Conservation (phyloP, 2,113 vertebrate species). For the Theropithecus gelada region DNA sequence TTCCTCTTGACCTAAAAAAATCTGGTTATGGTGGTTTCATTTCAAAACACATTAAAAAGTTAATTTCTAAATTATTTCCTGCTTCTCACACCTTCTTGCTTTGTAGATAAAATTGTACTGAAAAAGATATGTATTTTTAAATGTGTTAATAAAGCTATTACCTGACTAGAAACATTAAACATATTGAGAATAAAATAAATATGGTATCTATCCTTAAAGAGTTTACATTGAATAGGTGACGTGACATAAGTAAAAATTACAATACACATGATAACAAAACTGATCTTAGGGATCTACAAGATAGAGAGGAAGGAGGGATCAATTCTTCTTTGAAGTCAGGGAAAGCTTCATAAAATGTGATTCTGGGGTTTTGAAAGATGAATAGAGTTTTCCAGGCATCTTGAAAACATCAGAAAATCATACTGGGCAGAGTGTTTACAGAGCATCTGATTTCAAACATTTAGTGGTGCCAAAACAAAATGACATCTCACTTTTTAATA, state of each 20-base stretch:
- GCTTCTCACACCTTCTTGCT: not conserved
- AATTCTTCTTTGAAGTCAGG: not conserved
- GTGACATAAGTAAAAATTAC: not conserved
- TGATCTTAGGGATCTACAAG: not conserved
- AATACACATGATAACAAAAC: not conserved
- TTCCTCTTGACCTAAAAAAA: not conserved
- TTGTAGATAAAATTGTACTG: not conserved
- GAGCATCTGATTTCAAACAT: not conserved
- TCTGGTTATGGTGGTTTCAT: not conserved
- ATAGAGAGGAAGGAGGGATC: not conserved
- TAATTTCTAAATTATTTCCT: not conserved
- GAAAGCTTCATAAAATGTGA: not conserved
- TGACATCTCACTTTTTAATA: not conserved
- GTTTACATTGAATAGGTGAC: not conserved
- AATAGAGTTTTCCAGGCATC: not conserved
- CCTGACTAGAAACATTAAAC: not conserved
- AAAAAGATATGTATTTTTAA: not conserved
- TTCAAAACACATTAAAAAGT: not conserved
- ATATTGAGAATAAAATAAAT: not conserved
- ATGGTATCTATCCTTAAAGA: not conserved
- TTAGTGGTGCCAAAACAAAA: too few species aligned
- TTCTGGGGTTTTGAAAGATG: not conserved
- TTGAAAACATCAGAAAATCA: not conserved
- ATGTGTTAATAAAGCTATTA: not conserved
- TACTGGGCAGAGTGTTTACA: not conserved